Percentiles rank a stretch among this genome's conserved stretches.
These are phyloP conservation scores for Halcyon smyrnensis DNA, from an alignment of 2,797 vertebrate genomes.

Conservation along the genomic window DNA sequence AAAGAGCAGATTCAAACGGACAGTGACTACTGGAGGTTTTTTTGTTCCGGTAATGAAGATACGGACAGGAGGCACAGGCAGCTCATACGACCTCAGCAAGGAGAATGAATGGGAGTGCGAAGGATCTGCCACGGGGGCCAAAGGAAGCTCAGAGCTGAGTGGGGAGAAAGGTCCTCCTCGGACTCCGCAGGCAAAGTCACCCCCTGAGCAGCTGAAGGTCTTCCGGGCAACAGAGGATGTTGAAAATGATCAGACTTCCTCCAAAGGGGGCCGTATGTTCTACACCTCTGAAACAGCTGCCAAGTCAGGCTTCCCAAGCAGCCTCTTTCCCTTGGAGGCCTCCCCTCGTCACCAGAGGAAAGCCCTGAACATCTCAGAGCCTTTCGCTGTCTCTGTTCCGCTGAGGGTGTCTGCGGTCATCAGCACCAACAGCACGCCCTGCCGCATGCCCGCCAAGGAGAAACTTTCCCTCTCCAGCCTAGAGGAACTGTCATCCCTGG, in stretches of 20 bases:
- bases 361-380: conserved; percentile 96
- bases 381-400: conserved; percentile 94
- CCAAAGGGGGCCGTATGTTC: conserved; percentile 92
- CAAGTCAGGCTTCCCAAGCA: conserved; percentile 90
- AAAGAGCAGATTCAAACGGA: conserved; percentile 83
- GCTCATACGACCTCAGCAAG: conserved; percentile 86
- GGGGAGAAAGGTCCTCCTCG: conserved; percentile 60
- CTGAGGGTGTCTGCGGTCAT: conserved; percentile 95
- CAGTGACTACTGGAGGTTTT: conserved; percentile 82
- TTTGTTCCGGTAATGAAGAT: conserved; percentile 88
- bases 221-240: conserved; percentile 88
- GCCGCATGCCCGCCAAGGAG: conserved; percentile 86
- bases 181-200: conserved; percentile 75
- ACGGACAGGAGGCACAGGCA: conserved; percentile 85
- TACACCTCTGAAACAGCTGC: conserved; percentile 87
- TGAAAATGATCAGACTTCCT: conserved; percentile 86
- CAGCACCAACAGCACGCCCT: conserved; percentile 94
- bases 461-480: conserved; percentile 81
- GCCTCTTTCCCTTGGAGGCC: conserved; percentile 93
- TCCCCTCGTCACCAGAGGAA: conserved; percentile 93
- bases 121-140: conserved; percentile 75
- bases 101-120: conserved; percentile 87
- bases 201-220: conserved; percentile 95
- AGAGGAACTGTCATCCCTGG: conserved; percentile 77
- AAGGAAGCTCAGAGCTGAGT: conserved; percentile 74